Conservation (phyloP, 2,113 vertebrate species). For the Bucco capensis region DNA sequence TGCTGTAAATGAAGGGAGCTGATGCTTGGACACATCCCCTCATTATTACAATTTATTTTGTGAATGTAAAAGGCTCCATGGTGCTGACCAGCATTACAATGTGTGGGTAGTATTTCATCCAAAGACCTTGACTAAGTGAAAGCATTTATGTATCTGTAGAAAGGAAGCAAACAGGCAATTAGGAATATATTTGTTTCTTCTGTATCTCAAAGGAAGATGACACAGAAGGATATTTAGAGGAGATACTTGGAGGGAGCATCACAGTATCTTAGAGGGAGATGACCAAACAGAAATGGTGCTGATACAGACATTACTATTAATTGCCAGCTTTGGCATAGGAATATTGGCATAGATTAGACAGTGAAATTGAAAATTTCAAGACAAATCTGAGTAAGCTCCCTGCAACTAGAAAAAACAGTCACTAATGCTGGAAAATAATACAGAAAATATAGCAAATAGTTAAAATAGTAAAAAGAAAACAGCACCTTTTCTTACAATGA, state of each 20-base stretch:
- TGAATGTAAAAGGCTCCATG: neutral
- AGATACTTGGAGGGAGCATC: neutral
- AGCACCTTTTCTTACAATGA: neutral
- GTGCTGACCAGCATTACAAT: neutral
- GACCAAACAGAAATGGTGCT: neutral
- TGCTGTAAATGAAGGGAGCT: rapidly evolving
- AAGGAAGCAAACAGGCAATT: neutral
- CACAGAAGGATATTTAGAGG: neutral
- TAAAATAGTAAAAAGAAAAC: neutral
- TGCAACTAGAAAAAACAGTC: neutral
- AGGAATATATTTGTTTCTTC: neutral
- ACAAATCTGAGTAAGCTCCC: neutral
- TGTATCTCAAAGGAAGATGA: neutral
- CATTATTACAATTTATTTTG: neutral
- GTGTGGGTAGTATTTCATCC: neutral
- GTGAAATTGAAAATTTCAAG: neutral
- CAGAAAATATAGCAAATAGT: neutral
- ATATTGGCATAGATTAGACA: neutral
- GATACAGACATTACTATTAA: neutral
- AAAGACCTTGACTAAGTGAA: neutral
- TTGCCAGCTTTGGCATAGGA: neutral
- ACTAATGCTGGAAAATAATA: neutral
- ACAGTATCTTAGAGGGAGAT: neutral
- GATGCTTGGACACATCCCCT: rapidly evolving
- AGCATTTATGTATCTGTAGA: neutral